phyloP scores from a whole-genome alignment of 2,888 invertebrate species.

The Clusia tigrina region DNA sequence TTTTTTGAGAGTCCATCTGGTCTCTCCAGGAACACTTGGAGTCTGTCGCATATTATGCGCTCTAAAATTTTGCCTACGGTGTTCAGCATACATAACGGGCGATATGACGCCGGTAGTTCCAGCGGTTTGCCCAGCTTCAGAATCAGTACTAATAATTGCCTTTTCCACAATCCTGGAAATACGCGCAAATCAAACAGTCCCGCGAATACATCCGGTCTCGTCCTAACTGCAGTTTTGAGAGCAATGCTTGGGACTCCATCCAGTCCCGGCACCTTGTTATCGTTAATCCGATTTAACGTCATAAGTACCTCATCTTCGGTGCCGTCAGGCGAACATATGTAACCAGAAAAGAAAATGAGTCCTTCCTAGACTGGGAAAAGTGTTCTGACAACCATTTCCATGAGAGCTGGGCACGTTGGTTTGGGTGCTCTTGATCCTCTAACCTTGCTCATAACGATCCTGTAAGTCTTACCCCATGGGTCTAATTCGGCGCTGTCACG shows the following conservation, averaged over 20 bases:
- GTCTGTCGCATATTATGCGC: constrained; percentile 8
- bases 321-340: too few relatives aligned
- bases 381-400: not conserved
- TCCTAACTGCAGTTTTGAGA: constrained; percentile 12
- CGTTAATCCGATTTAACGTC: not conserved
- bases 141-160: constrained; percentile 17
- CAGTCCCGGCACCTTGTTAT: constrained; percentile 18
- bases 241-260: constrained; percentile 15
- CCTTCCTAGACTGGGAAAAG: not conserved
- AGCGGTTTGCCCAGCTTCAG: constrained; percentile 9
- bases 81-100: constrained; percentile 20
- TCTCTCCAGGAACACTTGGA: not conserved
- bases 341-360: not conserved
- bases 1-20: not conserved
- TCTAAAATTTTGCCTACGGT: constrained; percentile 16
- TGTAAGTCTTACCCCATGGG: too few relatives aligned
- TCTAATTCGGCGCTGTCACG: not conserved
- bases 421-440: not conserved
- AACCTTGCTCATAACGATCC: not conserved
- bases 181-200: not conserved
- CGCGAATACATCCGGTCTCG: not conserved
- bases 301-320: too few relatives aligned
- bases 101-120: constrained; percentile 12
- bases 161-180: constrained; percentile 17
- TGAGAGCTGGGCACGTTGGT: not conserved